Evolutionary conservation across 2,113 vertebrate genomes (phyloP).

Genomic region (Hiodon tergisus): DNA sequence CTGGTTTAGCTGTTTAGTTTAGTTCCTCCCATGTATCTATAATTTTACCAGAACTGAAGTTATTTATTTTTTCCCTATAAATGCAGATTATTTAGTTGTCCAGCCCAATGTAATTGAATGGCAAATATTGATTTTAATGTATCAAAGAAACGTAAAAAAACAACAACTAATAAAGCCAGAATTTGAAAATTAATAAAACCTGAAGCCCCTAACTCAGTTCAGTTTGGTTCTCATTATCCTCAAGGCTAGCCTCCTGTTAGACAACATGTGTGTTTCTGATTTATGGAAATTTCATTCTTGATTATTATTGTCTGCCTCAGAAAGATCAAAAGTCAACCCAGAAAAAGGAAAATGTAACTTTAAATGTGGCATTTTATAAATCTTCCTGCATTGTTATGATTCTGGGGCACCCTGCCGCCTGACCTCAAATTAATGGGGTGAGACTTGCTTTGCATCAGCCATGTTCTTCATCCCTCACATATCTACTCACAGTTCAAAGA

Average conservation of each 20-base stretch:
- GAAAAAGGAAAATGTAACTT: background rate
- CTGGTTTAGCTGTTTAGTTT: no score
- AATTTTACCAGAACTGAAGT: no score
- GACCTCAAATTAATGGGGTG: slow-evolving; percentile 20
- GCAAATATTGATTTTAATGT: no score
- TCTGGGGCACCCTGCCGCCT: background rate
- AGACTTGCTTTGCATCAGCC: slow-evolving; percentile 11
- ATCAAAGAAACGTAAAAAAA: no score
- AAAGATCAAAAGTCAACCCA: no score
- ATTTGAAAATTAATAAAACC: background rate
- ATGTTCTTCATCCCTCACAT: background rate
- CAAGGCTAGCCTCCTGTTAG: background rate
- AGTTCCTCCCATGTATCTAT: no score
- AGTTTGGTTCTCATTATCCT: background rate
- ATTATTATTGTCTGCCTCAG: background rate
- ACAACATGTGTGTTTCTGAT: background rate
- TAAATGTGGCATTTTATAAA: slow-evolving; percentile 19
- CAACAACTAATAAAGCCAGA: no score
- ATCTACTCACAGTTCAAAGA: slow-evolving; percentile 20
- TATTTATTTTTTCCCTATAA: no score
- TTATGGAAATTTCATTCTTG: background rate
- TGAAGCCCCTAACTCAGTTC: background rate
- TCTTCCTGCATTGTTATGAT: slow-evolving; percentile 25
- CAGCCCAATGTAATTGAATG: no score
- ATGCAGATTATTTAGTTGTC: no score